A percentile compares a stretch with the other conserved stretches of the same genome.
These are phyloP conservation scores for Diploptera punctata DNA, from an alignment of 2,888 invertebrate genomes.

Conservation along the genomic window DNA sequence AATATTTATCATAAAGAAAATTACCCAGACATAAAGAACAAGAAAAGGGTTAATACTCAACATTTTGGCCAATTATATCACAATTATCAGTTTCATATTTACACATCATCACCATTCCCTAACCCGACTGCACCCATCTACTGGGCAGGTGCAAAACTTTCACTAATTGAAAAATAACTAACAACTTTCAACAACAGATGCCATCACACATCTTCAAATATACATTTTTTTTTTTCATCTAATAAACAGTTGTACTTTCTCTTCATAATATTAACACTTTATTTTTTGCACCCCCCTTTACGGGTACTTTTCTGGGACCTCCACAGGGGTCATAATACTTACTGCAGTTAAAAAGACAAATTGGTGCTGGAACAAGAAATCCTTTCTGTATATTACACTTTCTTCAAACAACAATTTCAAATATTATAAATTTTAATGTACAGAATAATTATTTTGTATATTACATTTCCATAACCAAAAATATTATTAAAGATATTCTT, in stretches of 20 bases:
- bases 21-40: constrained; percentile 9
- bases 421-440: no score
- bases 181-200: constrained; percentile 28
- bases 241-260: constrained; percentile 13
- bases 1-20: constrained; percentile 8
- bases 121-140: neutral
- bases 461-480: neutral
- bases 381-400: no score
- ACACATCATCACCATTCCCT: neutral
- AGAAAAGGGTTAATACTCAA: constrained; percentile 15
- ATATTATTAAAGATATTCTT: neutral
- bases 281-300: constrained; percentile 12
- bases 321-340: constrained; percentile 28
- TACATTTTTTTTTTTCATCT: constrained; percentile 15
- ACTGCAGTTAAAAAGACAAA: constrained; percentile 18
- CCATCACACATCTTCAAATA: constrained; percentile 23
- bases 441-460: neutral
- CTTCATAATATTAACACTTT: constrained; percentile 7
- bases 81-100: constrained; percentile 16
- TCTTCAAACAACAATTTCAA: no score
- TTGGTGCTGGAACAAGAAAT: constrained; percentile 22
- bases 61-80: constrained; percentile 34
- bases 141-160: constrained; percentile 17
- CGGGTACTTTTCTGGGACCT: neutral
- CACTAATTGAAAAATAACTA: constrained; percentile 17